Evolutionary conservation across 2,888 invertebrate species (phyloP).

Genomic region (Laspeyria flexula): DNA sequence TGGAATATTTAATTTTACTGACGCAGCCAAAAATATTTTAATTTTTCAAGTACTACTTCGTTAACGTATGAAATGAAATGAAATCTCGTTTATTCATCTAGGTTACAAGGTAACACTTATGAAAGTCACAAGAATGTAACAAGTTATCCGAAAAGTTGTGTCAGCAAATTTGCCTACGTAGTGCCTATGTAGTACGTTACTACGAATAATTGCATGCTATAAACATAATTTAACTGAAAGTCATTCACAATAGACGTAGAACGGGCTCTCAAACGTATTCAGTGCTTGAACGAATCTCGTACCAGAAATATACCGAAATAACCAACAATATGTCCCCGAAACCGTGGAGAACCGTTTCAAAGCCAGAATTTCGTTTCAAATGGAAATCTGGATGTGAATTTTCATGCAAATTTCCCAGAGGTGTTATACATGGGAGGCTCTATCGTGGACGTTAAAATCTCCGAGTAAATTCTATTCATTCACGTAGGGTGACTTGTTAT

Average conservation of each 20-base stretch:
- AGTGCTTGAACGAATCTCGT: slow-evolving; percentile 2
- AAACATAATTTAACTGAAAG: background rate
- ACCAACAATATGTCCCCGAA: slow-evolving; percentile 41
- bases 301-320: slow-evolving; percentile 27
- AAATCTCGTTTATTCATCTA: too few relatives aligned
- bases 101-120: too few relatives aligned
- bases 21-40: too few relatives aligned
- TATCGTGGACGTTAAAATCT: slow-evolving; percentile 42
- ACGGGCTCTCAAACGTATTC: slow-evolving; percentile 11
- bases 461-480: slow-evolving; percentile 41
- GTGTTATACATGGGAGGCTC: slow-evolving; percentile 43
- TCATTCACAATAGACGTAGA: slow-evolving; percentile 3
- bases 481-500: slow-evolving; percentile 37
- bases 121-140: too few relatives aligned
- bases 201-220: too few relatives aligned
- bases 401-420: slow-evolving; percentile 52
- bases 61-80: too few relatives aligned
- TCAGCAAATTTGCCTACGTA: too few relatives aligned
- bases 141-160: too few relatives aligned
- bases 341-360: slow-evolving; percentile 36
- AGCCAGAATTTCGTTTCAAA: slow-evolving; percentile 49
- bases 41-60: too few relatives aligned
- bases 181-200: too few relatives aligned
- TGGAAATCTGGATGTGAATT: slow-evolving; percentile 51
- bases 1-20: too few relatives aligned